Evolutionary conservation across 2,113 vertebrate genomes (phyloP), one percentile per base, ranked within the genome.

Genomic region (Lathamus discolor): DNA sequence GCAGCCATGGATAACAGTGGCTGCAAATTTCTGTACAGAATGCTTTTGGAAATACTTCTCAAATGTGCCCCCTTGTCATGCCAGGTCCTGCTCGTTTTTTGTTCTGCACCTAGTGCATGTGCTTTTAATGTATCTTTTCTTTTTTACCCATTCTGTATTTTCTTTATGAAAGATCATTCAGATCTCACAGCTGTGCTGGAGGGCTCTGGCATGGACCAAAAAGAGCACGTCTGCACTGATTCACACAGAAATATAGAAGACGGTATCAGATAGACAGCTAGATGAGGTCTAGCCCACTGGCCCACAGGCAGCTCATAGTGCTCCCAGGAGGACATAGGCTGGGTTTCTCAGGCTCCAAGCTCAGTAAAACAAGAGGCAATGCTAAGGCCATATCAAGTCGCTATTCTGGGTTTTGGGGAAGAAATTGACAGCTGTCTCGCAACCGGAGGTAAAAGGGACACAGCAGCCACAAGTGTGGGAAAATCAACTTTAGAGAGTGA

Each of bases 281-380:
- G 62, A 96, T 78, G 97, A 96, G 86, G 89, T 96, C 96, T 97
- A 94, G 94, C 97, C 93, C 69, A 59, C 79, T 90, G 83, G 95
- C 97, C 97, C 95, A 88, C 97, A 97, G 93, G 92, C 96, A 95
- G 93, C 92, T 95, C 93, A 10, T 7, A 94, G 86, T 54, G 29
- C 85, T 98, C 98, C 98, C 98, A 94, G 84, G 98, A 97, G 98
- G 75, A 92, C 39, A 29, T 52, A 74, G 91, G 63, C 97, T 91
- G 93, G 55, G 91, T 97, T 97, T 98, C 98, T 98, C 97, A 97
- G 97, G 97, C 97, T 98, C 95, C 28, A 74, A 91, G 92, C 96
- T 98, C 97, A 98, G 98, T 98, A 98, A 97, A 97, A 95, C 93
- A 93, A 96, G 97, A 97, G 96, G 96, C 97, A 97, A 97, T 82